Percentiles rank a stretch among this genome's conserved stretches.
Conservation (phyloP, 2,888 invertebrate genomes). For the Orthosia gracilis region DNA sequence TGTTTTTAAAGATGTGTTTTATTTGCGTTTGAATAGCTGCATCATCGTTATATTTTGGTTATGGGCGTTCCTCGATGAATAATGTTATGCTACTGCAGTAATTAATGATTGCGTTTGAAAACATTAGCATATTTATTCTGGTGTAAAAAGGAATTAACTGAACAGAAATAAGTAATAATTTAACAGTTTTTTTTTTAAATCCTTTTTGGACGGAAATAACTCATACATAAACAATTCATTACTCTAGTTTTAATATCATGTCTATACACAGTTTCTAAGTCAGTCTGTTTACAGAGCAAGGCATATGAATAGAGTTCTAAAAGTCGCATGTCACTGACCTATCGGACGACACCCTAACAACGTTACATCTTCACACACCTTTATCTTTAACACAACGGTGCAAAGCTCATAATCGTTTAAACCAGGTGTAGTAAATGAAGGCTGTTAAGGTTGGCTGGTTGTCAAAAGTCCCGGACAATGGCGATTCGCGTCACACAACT, state of each 20-base stretch:
- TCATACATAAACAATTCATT: background rate
- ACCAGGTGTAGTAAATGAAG: constrained; percentile 21
- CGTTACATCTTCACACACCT: constrained; percentile 28
- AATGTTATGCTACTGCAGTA: constrained; percentile 31
- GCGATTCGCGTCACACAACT: constrained; percentile 73
- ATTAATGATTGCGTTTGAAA: constrained; percentile 28
- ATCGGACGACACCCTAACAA: constrained; percentile 52
- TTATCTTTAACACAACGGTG: constrained; percentile 44
- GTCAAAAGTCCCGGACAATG: constrained; percentile 80
- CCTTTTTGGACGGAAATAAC: background rate
- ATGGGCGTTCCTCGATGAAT: constrained; percentile 25
- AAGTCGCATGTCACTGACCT: constrained; percentile 73
- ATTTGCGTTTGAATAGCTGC: constrained; percentile 42
- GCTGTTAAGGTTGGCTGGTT: constrained; percentile 79
- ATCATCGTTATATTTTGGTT: constrained; percentile 41
- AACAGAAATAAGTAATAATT: background rate
- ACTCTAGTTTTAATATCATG: constrained; percentile 22
- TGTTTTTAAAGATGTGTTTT: constrained; percentile 62
- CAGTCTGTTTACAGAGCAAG: constrained; percentile 46
- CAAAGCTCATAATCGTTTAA: constrained; percentile 58
- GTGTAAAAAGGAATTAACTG: background rate
- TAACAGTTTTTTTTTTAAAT: background rate
- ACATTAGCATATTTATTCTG: constrained; percentile 20
- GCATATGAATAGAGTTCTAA: constrained; percentile 59
- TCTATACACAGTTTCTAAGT: constrained; percentile 34